Evolutionary conservation across 2,888 invertebrate species (phyloP), one percentile per base, ranked within the genome.

Genomic region (Didymodactylos carnosus): DNA sequence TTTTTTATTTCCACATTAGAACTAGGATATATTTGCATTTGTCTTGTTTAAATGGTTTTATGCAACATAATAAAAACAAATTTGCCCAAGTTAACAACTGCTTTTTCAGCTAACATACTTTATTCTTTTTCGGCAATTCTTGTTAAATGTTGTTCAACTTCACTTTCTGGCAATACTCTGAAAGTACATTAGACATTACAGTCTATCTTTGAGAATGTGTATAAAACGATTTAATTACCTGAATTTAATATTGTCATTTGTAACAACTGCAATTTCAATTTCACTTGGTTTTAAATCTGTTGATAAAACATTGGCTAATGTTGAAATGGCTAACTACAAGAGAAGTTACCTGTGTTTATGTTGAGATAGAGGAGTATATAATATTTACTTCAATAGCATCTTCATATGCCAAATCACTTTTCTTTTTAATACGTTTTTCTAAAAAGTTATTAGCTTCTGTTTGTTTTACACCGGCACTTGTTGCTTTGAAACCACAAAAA

Each of bases 201-300:
- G n/a, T n/a, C n/a, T n/a, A n/a, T n/a, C n/a, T n/a, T n/a, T n/a
- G n/a, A n/a, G n/a, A n/a, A n/a, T n/a, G n/a, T n/a, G n/a, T n/a
- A n/a, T n/a, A n/a, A n/a, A n/a, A n/a, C n/a, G n/a, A n/a, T n/a
- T n/a, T n/a, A n/a, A n/a, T n/a, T 78, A 90, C 90, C 86, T 88
- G 84, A 92, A 93, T 78, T 88, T 87, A 0, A 90, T 90, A 77
- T 89, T 85, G 29, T 90, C 89, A 81, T 89, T 89, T 69, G 89
- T 88, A 73, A 95, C 94, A 76, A 97, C 86, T 19, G 91, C 95
- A 76, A 99, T 90, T 87, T 99, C 97, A 78, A 99, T 89, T 84
- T 98, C 97, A 51, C 89, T 87, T n/a, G 94, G 89, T 83, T 94
- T 95, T 83, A 98, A 93, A 86, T 99, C 98, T 29, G 94, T 93